Evolutionary conservation across 1,140 invertebrate species (phyloP).

Genomic region (Drosophila orena): DNA sequence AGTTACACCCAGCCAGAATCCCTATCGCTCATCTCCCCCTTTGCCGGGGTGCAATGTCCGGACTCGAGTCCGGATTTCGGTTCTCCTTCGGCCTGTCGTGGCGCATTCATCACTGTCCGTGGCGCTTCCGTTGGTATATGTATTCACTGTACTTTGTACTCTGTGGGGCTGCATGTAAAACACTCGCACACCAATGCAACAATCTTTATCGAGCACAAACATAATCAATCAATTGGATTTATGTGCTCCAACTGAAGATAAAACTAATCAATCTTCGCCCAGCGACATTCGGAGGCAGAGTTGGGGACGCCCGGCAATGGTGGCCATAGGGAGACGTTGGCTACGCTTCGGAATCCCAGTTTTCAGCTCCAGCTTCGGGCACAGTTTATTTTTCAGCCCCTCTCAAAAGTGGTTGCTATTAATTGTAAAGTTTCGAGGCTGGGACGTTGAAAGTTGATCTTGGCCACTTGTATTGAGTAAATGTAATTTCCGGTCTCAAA

Average conservation of each 20-base stretch:
- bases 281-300: conserved; percentile 57
- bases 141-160: conserved; percentile 22
- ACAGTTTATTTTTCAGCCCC: conserved; percentile 52
- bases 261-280: conserved; percentile 83
- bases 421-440: conserved; percentile 52
- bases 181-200: conserved; percentile 68
- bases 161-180: conserved; percentile 62
- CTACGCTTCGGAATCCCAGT: neutral
- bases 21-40: neutral
- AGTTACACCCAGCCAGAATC: conserved; percentile 4
- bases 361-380: conserved; percentile 20
- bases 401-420: conserved; percentile 53
- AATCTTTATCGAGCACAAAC: conserved; percentile 81
- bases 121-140: conserved; percentile 60
- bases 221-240: conserved; percentile 85
- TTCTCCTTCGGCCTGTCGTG: conserved; percentile 38
- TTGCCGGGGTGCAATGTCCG: conserved; percentile 30
- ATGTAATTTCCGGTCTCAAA: conserved; percentile 26
- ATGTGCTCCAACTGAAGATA: conserved; percentile 83
- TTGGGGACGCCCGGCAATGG: conserved; percentile 24
- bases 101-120: conserved; percentile 77
- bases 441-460: conserved; percentile 33
- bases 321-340: conserved; percentile 1
- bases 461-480: conserved; percentile 3
- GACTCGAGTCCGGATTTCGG: conserved; percentile 26